Percentiles rank a stretch among this genome's conserved stretches.
These are phyloP conservation scores for Gymnoscopelus braueri DNA, from an alignment of 2,797 vertebrate genomes.

Conservation along the genomic window DNA sequence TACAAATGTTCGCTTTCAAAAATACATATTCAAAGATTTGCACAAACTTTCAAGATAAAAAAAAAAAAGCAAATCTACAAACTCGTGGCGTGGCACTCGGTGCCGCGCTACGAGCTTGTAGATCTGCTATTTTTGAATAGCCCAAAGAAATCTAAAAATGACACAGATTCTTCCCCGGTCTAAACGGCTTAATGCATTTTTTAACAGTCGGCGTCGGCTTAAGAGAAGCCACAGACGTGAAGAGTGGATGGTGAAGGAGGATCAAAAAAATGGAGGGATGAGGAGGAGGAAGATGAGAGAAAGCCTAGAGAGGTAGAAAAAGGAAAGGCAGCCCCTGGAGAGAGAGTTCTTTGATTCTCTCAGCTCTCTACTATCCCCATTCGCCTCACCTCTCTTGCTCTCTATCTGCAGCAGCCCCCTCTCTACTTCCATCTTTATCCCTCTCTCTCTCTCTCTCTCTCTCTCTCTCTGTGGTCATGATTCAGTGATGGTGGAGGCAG, in stretches of 20 bases:
- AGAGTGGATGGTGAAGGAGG: conserved; percentile 1
- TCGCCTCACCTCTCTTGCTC: background rate
- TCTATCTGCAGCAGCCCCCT: background rate
- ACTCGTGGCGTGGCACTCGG: no score
- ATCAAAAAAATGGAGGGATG: conserved; percentile 31
- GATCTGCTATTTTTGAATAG: no score
- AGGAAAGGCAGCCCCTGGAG: conserved; percentile 19
- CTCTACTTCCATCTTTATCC: conserved; percentile 17
- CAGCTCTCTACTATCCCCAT: conserved; percentile 3
- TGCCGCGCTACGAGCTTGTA: no score
- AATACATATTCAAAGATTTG: no score
- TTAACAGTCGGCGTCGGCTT: no score
- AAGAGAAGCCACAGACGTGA: conserved; percentile 30
- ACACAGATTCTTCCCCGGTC: no score
- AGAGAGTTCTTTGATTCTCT: conserved; percentile 34
- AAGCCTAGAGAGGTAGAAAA: background rate
- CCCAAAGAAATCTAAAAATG: no score
- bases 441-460: conserved; percentile 43
- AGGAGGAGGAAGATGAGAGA: background rate
- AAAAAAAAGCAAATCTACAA: no score
- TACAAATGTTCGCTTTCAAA: no score
- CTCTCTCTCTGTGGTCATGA: conserved; percentile 41
- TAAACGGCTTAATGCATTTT: no score
- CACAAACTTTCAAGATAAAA: no score
- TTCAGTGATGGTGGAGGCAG: conserved; percentile 57